A percentile compares a stretch with the other conserved stretches of the same genome.
Conservation (phyloP, 2,797 vertebrate genomes). For the Synaphobranchus kaupii region DNA sequence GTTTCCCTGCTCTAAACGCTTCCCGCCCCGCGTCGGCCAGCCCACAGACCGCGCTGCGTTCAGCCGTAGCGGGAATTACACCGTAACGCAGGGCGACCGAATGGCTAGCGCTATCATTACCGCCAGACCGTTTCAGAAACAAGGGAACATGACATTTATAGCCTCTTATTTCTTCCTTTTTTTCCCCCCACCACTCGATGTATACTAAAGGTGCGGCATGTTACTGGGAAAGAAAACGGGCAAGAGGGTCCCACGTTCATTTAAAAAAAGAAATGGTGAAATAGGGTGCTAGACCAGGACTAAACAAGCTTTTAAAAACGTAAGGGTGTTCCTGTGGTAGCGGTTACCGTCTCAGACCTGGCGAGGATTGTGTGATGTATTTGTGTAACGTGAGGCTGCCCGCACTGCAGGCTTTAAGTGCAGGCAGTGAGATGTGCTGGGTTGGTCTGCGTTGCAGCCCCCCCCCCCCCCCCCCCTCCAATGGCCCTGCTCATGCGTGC, state of each 20-base stretch:
- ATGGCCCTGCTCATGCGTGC: too few relatives aligned
- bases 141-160: background rate
- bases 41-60: slow-evolving; percentile 7
- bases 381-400: background rate
- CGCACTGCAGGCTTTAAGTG: background rate
- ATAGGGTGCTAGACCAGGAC: background rate
- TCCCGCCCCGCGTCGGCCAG: background rate
- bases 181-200: background rate
- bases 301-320: background rate
- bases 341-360: background rate
- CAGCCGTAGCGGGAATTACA: background rate
- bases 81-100: background rate
- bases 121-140: background rate
- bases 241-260: background rate
- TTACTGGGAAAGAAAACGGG: background rate
- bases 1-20: slow-evolving; percentile 10
- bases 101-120: background rate
- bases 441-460: background rate
- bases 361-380: background rate
- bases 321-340: background rate
- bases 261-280: background rate
- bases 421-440: background rate
- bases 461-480: background rate
- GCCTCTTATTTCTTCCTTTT: background rate
- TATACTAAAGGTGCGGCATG: background rate